Evolutionary conservation across 2,113 vertebrate genomes (phyloP).

Genomic region (Daphoenositta chrysoptera): DNA sequence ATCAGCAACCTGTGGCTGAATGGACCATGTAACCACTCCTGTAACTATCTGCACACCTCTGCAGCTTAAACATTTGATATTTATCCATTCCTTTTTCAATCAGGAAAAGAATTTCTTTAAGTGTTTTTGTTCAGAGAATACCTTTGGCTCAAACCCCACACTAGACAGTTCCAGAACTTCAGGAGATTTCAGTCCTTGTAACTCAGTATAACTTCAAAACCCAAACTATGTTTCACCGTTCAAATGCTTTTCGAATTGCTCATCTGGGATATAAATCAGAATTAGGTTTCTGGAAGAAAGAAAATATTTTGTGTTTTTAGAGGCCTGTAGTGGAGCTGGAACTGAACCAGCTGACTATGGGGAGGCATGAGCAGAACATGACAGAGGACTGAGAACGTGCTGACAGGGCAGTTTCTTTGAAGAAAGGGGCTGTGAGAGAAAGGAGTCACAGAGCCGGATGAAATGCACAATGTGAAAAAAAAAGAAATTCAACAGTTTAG

Average conservation of each 20-base stretch:
- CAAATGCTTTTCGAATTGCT: neutral
- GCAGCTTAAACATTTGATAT: neutral
- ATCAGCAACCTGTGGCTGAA: neutral
- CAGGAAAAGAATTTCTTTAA: neutral
- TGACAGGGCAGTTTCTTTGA: constrained; percentile 26
- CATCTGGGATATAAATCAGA: constrained; percentile 34
- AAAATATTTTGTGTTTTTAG: constrained; percentile 42
- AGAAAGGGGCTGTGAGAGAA: neutral
- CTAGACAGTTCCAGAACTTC: neutral
- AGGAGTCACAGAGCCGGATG: neutral
- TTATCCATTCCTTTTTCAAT: neutral
- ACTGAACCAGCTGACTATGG: constrained; percentile 1
- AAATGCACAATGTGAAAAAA: neutral
- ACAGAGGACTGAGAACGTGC: neutral
- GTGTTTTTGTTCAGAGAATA: neutral
- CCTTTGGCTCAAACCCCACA: neutral
- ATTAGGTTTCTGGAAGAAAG: constrained; percentile 10
- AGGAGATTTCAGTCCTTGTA: neutral
- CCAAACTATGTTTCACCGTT: neutral
- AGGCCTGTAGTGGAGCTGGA: constrained; percentile 33
- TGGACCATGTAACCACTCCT: neutral
- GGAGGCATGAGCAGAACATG: neutral
- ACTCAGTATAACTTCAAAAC: neutral
- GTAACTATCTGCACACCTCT: neutral
- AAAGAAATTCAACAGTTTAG: neutral